Evolutionary conservation across 2,888 invertebrate species (phyloP), one percentile per base, ranked within the genome.

Genomic region (Tetranychus piercei): DNA sequence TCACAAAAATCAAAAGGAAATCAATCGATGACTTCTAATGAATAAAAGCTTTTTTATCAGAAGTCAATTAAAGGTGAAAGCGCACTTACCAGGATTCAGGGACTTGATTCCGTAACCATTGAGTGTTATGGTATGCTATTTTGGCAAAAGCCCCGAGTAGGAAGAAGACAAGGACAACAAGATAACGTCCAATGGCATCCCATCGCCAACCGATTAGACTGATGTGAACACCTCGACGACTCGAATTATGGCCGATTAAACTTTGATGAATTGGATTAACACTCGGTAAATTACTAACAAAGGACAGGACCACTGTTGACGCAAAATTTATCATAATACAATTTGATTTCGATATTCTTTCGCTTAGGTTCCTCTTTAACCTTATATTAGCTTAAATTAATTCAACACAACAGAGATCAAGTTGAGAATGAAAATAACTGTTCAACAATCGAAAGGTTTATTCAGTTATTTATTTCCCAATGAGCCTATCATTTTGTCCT

Each of bases 71-170:
- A 22, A 55, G 55, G 55, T 9, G 7, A 2, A 20, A 23, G 11
- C 3, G 69, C 1, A 22, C 75, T 75, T 65, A 76, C 76, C 76
- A 76, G 4, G 75, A 75, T 65, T 76, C 76, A 6, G 76, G 76
- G 1, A 76, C 71, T 20, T 75, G 64, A 45, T 44, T 64, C 67
- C 23, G 71, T 55, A 76, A 22, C 64, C 65, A 71, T 45, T 65
- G 55, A n/a, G 64, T 71, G 43, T 72, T 66, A 66, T 76, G 76
- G 45, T 76, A 76, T 6, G 20, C 44, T 22, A 76, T 73, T 64
- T 76, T 76, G 44, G 72, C 66, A n/a, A 73, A 64, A 23, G 74
- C 73, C 0, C 75, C 76, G 69, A 75, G 66, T 18, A 76, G 15
- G 22, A 76, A 22, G 18, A 74, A 73, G 8, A 64, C 23, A 1